These are phyloP conservation scores for Pseudolycoriella hygida DNA, from an alignment of 2,888 invertebrate species.

Conservation along the genomic window DNA sequence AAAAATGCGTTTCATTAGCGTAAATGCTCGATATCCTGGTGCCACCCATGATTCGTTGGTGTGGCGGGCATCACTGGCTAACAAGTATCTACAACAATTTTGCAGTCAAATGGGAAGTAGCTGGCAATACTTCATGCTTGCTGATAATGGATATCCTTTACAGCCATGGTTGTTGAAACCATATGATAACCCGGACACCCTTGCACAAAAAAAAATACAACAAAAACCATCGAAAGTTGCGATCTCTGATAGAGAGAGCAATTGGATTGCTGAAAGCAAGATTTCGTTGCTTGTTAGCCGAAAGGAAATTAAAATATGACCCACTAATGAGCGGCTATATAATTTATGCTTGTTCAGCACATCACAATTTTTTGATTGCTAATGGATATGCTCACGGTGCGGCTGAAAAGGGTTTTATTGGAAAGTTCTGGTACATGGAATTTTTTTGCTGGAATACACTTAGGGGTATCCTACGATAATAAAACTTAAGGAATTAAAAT, in stretches of 20 bases:
- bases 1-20: not conserved
- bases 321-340: not conserved
- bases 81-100: not conserved
- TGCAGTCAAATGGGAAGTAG: not conserved
- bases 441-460: too few relatives aligned
- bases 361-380: not conserved
- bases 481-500: too few relatives aligned
- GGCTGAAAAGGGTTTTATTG: too few relatives aligned
- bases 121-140: not conserved
- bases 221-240: not conserved
- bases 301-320: not conserved
- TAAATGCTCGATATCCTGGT: constrained; percentile 2
- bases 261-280: not conserved
- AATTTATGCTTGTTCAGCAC: not conserved
- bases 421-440: too few relatives aligned
- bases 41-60: constrained; percentile 3
- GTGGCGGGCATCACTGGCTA: not conserved
- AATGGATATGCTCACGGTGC: too few relatives aligned
- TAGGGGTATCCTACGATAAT: too few relatives aligned
- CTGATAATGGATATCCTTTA: not conserved
- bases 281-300: not conserved
- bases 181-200: not conserved
- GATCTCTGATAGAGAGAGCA: not conserved
- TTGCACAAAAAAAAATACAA: not conserved
- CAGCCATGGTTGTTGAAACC: not conserved